Evolutionary conservation across 2,113 vertebrate genomes (phyloP).

Genomic region (Bujurquina vittata): DNA sequence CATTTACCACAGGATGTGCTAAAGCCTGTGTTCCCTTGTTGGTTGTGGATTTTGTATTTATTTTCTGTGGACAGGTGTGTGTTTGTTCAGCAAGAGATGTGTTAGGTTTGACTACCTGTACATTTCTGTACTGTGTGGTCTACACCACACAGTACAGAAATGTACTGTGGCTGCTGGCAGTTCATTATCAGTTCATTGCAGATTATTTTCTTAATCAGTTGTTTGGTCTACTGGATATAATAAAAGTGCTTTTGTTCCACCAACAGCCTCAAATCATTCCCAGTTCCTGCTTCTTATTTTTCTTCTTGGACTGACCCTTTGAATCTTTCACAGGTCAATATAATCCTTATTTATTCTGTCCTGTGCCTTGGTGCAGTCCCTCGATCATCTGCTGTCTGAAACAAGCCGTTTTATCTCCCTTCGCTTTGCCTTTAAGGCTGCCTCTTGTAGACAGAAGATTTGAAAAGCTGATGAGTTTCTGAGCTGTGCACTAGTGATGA

Average conservation of each 20-base stretch:
- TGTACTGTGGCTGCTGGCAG: not conserved
- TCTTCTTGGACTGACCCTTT: not conserved
- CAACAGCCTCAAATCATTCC: not conserved
- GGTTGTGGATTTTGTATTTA: not conserved
- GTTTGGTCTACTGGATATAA: not conserved
- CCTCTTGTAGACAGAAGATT: not conserved
- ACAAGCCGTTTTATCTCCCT: not conserved
- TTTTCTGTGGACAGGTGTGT: not conserved
- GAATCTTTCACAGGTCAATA: not conserved
- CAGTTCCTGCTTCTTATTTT: not conserved
- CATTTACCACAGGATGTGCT: not conserved
- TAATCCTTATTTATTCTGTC: not conserved
- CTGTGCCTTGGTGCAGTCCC: not conserved
- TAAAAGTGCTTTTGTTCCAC: not conserved
- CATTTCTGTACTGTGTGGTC: not conserved
- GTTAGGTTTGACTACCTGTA: not conserved
- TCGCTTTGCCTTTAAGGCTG: not conserved
- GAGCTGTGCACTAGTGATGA: not conserved
- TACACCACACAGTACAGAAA: too few relatives aligned
- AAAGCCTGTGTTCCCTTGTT: not conserved
- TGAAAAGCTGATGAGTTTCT: not conserved
- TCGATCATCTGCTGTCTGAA: not conserved
- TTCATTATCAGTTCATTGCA: conserved; percentile 3
- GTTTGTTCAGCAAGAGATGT: not conserved
- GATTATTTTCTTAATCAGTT: not conserved